phyloP scores from a whole-genome alignment of 1,140 invertebrate genomes.

The Lordiphosa stackelbergi region DNA sequence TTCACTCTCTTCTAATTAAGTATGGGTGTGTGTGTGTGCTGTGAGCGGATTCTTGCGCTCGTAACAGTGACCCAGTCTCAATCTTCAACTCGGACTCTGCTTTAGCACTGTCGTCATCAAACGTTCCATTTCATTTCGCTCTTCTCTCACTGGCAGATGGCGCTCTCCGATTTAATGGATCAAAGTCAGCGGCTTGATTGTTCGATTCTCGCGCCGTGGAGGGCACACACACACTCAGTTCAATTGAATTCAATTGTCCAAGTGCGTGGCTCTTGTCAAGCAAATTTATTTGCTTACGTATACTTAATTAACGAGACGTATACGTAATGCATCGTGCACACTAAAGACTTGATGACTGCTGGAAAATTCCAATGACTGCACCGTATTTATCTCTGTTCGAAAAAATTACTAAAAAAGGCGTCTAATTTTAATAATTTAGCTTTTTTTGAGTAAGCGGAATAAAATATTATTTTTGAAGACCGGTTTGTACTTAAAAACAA shows the following conservation, averaged over 20 bases:
- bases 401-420: too few relatives aligned
- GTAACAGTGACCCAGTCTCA: constrained; percentile 66
- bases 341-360: too few relatives aligned
- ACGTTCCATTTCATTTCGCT: constrained; percentile 50
- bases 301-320: constrained; percentile 53
- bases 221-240: constrained; percentile 38
- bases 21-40: constrained; percentile 20
- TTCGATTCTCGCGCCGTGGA: constrained; percentile 9
- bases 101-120: constrained; percentile 33
- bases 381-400: too few relatives aligned
- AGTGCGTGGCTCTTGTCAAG: constrained; percentile 66
- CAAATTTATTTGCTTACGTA: constrained; percentile 73
- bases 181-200: constrained; percentile 35
- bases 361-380: not conserved
- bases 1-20: constrained; percentile 52
- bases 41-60: constrained; percentile 49
- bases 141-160: constrained; percentile 10
- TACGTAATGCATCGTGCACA: constrained; percentile 51
- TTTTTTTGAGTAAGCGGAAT: too few relatives aligned
- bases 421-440: too few relatives aligned
- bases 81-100: constrained; percentile 1
- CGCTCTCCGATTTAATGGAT: constrained; percentile 27
- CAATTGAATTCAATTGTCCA: constrained; percentile 68
- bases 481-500: too few relatives aligned
- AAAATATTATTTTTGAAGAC: too few relatives aligned